Base-by-base conservation (phyloP, 37 sponge, comb jelly and placozoan species). In the Haliclona indistincta region DNA sequence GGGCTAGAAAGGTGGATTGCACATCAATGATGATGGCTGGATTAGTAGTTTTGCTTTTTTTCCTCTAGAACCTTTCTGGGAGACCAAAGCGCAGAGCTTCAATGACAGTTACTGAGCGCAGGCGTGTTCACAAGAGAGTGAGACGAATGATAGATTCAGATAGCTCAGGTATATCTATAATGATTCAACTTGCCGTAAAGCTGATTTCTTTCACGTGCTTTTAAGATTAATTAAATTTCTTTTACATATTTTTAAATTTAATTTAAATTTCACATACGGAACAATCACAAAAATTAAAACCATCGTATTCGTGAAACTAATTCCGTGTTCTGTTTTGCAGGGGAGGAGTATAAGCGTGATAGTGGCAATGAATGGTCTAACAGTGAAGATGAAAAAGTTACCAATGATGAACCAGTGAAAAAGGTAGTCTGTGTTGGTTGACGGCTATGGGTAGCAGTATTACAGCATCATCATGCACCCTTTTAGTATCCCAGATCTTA, bases 161-260 rank as follows among this genome's bases (percentile, higher is more conserved):
- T 55, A 70, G 38, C 4, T 52, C 56, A 68, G 75, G 75, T 74
- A n/a, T n/a, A n/a, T n/a, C n/a, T n/a, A n/a, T n/a, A n/a, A n/a
- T n/a, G n/a, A n/a, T n/a, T n/a, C n/a, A n/a, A n/a, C n/a, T n/a
- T n/a, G n/a, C n/a, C n/a, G n/a, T n/a, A n/a, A n/a, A n/a, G n/a
- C n/a, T n/a, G n/a, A n/a, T n/a, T n/a, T n/a, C n/a, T n/a, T n/a
- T n/a, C n/a, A n/a, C n/a, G n/a, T n/a, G n/a, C n/a, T n/a, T n/a
- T n/a, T n/a, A n/a, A n/a, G n/a, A n/a, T n/a, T n/a, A n/a, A n/a
- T n/a, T n/a, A n/a, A n/a, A n/a, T n/a, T n/a, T n/a, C n/a, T n/a
- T n/a, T n/a, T n/a, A n/a, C n/a, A n/a, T n/a, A n/a, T n/a, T n/a
- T n/a, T n/a, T n/a, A n/a, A n/a, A n/a, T n/a, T n/a, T n/a, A n/a